Conservation (phyloP, 2,888 invertebrate species). For the Barypeithes pellucidus region DNA sequence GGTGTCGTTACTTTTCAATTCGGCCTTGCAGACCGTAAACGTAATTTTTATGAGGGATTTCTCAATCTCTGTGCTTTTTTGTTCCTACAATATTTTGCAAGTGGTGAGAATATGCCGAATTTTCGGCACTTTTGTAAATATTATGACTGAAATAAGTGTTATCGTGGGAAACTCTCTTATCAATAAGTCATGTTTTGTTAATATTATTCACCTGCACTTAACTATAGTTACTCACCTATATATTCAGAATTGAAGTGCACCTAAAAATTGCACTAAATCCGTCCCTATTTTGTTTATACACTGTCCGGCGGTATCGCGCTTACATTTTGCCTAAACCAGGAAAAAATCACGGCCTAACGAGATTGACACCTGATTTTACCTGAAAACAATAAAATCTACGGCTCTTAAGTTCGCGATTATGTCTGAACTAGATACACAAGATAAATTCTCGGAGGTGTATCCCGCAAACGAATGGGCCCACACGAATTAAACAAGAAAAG, state of each 20-base stretch:
- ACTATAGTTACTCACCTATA: slow-evolving; percentile 30
- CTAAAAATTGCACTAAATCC: slow-evolving; percentile 15
- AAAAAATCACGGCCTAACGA: slow-evolving; percentile 37
- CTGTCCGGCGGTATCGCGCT: not conserved
- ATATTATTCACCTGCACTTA: slow-evolving; percentile 34
- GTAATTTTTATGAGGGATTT: slow-evolving; percentile 36
- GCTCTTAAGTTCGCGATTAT: slow-evolving; percentile 59
- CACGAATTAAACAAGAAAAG: slow-evolving; percentile 52
- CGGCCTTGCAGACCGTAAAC: slow-evolving; percentile 55
- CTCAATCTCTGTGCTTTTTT: slow-evolving; percentile 10
- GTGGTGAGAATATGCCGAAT: not conserved
- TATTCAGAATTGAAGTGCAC: slow-evolving; percentile 16
- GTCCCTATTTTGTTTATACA: not conserved
- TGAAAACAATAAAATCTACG: slow-evolving; percentile 56
- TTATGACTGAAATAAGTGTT: slow-evolving; percentile 11
- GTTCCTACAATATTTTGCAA: slow-evolving; percentile 7
- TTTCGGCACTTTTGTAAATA: slow-evolving; percentile 6
- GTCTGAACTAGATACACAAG: slow-evolving; percentile 63
- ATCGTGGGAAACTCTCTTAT: slow-evolving; percentile 19
- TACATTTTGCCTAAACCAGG: slow-evolving; percentile 12
- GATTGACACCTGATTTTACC: slow-evolving; percentile 48
- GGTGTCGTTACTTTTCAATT: slow-evolving; percentile 53
- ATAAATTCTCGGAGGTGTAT: slow-evolving; percentile 58
- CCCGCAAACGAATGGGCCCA: slow-evolving; percentile 53
- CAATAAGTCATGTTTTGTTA: slow-evolving; percentile 34